Evolutionary conservation across 2,888 invertebrate genomes (phyloP), one percentile per base, ranked within the genome.

Genomic region (Aspidapion aeneum): DNA sequence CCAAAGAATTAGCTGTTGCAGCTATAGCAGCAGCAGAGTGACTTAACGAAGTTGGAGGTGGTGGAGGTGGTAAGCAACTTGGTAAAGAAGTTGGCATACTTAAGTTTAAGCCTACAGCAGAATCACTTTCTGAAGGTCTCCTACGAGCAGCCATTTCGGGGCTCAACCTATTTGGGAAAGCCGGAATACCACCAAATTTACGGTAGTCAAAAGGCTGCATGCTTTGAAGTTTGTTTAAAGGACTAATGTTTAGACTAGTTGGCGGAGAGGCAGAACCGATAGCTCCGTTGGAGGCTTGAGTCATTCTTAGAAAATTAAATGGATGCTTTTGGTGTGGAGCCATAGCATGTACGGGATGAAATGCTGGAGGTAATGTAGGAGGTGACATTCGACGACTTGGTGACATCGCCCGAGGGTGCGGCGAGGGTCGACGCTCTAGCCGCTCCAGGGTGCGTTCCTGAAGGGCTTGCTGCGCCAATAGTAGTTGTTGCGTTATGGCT

Each of bases 171-270:
- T 59, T 69, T 16, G 72, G 84, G 82, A 74, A 87, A 84, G 66
- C 68, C 57, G 69, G 69, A 58, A 85, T 74, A 5, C 84, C 84
- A 64, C 89, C 87, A 61, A 90, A 82, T 76, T 93, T 93, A 22
- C 95, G 87, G 76, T 92, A 96, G 79, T 96, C 96, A 78, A 95
- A 95, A 0, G 96, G 96, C 76, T 96, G 96, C 96, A 97, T 96
- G 74, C 90, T 96, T 81, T 96, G 95, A 57, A 96, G 83, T 73
- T 93, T 88, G 79, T 91, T 94, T 67, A 96, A 82, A 1, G 96
- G 96, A 80, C 88, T 87, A 74, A 86, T 83, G 57, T 80, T 81
- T 61, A 81, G 83, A 54, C 79, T 84, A 74, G 83, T 83, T 73
- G 86, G 84, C 73, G 87, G 85, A 73, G 87, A 85, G 77, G 83